Evolutionary conservation across 1,140 invertebrate genomes (phyloP).

Genomic region (Copidosoma floridanum): DNA sequence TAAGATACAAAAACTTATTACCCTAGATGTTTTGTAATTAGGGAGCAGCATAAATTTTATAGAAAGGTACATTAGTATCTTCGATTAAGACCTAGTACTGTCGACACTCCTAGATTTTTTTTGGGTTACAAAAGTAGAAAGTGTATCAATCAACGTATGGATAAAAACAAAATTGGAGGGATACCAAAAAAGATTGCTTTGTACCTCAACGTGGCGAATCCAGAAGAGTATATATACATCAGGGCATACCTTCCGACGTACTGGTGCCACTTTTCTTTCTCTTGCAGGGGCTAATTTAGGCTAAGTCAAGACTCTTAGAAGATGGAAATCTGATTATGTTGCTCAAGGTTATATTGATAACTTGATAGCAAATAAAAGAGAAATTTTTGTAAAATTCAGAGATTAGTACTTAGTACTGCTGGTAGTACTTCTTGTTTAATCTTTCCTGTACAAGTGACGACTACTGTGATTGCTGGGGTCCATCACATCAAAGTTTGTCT

Average conservation of each 20-base stretch:
- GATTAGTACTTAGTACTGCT: no score
- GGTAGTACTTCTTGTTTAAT: no score
- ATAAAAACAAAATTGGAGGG: not conserved
- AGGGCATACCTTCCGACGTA: not conserved
- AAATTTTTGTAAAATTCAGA: not conserved
- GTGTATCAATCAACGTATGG: not conserved
- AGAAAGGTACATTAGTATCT: not conserved
- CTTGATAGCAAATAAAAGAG: not conserved
- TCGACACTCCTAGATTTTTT: not conserved
- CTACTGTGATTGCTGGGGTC: no score
- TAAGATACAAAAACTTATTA: not conserved
- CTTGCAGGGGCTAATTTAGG: not conserved
- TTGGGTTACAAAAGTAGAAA: not conserved
- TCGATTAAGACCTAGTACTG: not conserved
- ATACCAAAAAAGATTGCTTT: no score
- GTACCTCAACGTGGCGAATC: not conserved
- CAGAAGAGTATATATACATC: not conserved
- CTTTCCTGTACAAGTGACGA: no score
- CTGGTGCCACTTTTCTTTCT: not conserved
- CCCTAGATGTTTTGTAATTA: not conserved
- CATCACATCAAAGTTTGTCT: no score
- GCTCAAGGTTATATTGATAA: not conserved
- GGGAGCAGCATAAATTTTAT: not conserved
- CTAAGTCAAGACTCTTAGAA: not conserved
- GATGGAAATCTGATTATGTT: not conserved